Evolutionary conservation across 2,888 invertebrate species (phyloP).

Genomic region (Napeogenes sylphis): DNA sequence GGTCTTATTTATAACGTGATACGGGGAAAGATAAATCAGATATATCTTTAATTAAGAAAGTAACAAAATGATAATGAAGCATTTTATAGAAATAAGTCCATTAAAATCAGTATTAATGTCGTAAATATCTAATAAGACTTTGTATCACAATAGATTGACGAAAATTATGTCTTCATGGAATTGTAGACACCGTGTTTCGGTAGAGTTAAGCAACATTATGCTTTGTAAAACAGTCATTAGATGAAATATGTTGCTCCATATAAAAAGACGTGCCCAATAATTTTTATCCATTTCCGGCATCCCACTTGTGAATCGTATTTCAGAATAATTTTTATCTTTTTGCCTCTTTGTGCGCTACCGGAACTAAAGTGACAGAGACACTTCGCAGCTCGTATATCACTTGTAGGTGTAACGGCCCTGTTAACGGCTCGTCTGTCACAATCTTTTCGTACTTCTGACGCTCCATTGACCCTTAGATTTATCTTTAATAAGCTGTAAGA

Average conservation of each 20-base stretch:
- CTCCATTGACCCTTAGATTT: constrained; percentile 39
- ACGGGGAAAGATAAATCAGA: too few relatives aligned
- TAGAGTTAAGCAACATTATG: background rate
- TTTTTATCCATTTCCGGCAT: constrained; percentile 74
- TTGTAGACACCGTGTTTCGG: too few relatives aligned
- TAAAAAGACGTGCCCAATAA: constrained; percentile 71
- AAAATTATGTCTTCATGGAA: too few relatives aligned
- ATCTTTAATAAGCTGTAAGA: constrained; percentile 25
- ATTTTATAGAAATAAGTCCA: too few relatives aligned
- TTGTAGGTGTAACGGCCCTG: constrained; percentile 65
- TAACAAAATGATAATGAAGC: too few relatives aligned
- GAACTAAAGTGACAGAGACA: constrained; percentile 72
- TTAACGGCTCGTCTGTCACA: constrained; percentile 72
- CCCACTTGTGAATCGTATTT: constrained; percentile 76
- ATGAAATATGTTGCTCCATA: constrained; percentile 71
- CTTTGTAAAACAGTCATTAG: constrained; percentile 66
- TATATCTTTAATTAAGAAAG: too few relatives aligned
- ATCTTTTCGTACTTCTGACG: constrained; percentile 38
- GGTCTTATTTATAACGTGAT: too few relatives aligned
- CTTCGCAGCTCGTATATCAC: constrained; percentile 76
- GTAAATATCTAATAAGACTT: too few relatives aligned
- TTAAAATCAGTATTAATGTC: too few relatives aligned
- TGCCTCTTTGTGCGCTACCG: constrained; percentile 57
- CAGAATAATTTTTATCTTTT: constrained; percentile 75
- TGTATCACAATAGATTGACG: too few relatives aligned